Percentiles rank a stretch among this genome's conserved stretches.
phyloP scores from a whole-genome alignment of 1,140 invertebrate genomes.

The Drosophila azteca region DNA sequence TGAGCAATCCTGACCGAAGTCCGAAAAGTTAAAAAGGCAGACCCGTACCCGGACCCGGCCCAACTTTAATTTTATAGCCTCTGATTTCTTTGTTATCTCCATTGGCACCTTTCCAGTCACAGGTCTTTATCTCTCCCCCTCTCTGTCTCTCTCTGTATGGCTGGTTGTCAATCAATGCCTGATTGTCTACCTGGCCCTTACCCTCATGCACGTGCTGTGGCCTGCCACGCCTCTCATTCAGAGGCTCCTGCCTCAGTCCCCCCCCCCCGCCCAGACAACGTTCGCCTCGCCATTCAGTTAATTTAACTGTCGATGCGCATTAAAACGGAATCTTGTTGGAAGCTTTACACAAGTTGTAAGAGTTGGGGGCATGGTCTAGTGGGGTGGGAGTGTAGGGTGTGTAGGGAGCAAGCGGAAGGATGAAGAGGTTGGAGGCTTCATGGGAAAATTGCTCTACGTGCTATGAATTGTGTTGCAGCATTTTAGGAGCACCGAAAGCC shows the following conservation, averaged over 20 bases:
- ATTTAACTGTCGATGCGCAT: slow-evolving; percentile 63
- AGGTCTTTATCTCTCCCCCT: slow-evolving; percentile 1
- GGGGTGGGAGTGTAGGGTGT: not conserved
- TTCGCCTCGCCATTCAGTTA: slow-evolving; percentile 29
- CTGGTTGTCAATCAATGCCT: slow-evolving; percentile 44
- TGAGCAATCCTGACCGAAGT: too few species aligned
- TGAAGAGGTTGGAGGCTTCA: slow-evolving; percentile 30
- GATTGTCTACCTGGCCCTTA: slow-evolving; percentile 32
- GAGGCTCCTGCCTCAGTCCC: not conserved
- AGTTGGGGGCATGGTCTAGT: not conserved
- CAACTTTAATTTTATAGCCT: too few species aligned
- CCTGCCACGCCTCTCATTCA: slow-evolving; percentile 37
- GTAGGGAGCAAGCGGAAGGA: not conserved
- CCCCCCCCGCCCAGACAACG: not conserved
- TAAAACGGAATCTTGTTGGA: slow-evolving; percentile 57
- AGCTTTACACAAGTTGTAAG: slow-evolving; percentile 21
- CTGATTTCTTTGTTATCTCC: too few species aligned
- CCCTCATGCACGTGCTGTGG: slow-evolving; percentile 43
- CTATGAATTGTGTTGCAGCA: slow-evolving; percentile 60
- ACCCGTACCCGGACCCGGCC: too few species aligned
- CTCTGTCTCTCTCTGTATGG: not conserved
- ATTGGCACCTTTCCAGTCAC: too few species aligned
- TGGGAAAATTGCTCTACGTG: slow-evolving; percentile 59
- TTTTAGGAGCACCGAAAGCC: slow-evolving; percentile 44
- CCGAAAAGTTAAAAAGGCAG: too few species aligned